Evolutionary conservation across 2,113 vertebrate genomes (phyloP).

Genomic region (Trichechus manatus): DNA sequence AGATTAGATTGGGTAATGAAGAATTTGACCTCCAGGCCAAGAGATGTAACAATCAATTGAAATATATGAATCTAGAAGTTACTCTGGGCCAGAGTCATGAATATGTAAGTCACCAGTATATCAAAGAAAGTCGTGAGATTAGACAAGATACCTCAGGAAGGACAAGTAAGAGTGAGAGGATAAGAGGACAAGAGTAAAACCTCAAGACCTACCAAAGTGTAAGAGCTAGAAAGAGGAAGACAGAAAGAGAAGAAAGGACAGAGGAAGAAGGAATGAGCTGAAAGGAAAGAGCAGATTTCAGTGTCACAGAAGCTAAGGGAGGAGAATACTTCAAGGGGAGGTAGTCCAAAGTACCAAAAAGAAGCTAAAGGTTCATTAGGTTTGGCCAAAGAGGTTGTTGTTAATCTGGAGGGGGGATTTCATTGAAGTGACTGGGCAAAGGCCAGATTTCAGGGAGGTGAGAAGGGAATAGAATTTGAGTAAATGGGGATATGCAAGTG

Average conservation of each 20-base stretch:
- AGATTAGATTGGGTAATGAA: not conserved
- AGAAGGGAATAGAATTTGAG: slow-evolving; percentile 28
- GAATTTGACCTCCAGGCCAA: not conserved
- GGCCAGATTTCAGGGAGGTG: not conserved
- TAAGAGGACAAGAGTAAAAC: not conserved
- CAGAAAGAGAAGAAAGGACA: not conserved
- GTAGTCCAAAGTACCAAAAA: not conserved
- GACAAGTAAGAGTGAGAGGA: not conserved
- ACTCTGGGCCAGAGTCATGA: not conserved
- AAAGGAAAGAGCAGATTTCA: not conserved
- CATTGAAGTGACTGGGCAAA: not conserved
- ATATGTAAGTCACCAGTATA: not conserved
- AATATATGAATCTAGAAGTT: slow-evolving; percentile 20
- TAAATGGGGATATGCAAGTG: not conserved
- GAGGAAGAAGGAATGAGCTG: not conserved
- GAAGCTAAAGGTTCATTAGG: not conserved
- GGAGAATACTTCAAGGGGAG: not conserved
- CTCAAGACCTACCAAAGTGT: not conserved
- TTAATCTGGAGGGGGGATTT: not conserved
- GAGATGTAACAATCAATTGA: not conserved
- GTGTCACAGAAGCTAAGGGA: not conserved
- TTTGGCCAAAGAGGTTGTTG: not conserved
- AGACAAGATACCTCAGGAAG: not conserved
- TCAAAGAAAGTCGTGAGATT: not conserved
- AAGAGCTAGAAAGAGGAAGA: not conserved